Evolutionary conservation across 2,113 vertebrate species (phyloP).

Genomic region (Myotis lucifugus): DNA sequence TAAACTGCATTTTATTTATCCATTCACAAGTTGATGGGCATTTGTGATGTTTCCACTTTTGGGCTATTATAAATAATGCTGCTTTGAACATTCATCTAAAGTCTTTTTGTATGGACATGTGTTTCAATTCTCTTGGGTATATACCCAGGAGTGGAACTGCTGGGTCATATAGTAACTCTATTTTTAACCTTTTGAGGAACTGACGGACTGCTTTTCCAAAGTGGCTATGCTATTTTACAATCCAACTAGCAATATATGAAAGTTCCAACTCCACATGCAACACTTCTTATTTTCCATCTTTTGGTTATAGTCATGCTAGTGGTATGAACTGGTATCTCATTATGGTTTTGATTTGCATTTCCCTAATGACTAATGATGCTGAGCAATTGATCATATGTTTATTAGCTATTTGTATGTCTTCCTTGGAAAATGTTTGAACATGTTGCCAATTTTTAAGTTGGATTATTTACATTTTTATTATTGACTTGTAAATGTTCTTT

Average conservation of each 20-base stretch:
- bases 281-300: not conserved
- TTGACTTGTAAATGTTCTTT: not conserved
- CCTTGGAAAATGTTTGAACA: not conserved
- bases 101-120: not conserved
- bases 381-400: not conserved
- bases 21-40: not conserved
- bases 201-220: not conserved
- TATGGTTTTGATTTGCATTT: not conserved
- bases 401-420: not conserved
- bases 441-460: not conserved
- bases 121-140: conserved; percentile 2
- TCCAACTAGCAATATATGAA: not conserved
- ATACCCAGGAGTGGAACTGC: not conserved
- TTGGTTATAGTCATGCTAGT: not conserved
- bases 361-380: not conserved
- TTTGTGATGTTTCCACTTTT: not conserved
- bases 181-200: not conserved
- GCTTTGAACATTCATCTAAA: not conserved
- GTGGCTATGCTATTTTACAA: not conserved
- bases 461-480: not conserved
- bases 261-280: not conserved
- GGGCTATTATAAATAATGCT: not conserved
- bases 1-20: not conserved
- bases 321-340: not conserved
- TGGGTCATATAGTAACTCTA: not conserved